Conservation (phyloP, 2,797 vertebrate genomes). For the Apodemus agrarius region DNA sequence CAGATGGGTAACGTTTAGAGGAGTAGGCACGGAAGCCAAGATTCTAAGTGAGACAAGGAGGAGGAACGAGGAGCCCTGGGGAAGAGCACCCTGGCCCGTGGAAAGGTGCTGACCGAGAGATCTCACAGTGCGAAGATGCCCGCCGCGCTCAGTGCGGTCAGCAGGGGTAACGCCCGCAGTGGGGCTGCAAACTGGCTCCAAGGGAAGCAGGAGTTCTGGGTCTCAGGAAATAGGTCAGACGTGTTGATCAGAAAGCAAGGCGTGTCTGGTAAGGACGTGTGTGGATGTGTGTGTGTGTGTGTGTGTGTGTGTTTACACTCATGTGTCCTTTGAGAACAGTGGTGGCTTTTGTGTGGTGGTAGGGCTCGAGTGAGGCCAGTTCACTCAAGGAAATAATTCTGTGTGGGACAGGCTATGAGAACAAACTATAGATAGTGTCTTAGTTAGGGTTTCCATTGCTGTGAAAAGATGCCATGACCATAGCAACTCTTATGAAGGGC, state of each 20-base stretch:
- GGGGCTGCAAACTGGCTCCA: not conserved
- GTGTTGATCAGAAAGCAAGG: not conserved
- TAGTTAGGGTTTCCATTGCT: not conserved
- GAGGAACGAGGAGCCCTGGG: not conserved
- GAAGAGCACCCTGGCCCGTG: not conserved
- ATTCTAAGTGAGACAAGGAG: not conserved
- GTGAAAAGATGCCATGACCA: not conserved
- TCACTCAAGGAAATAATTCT: no score
- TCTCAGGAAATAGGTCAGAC: not conserved
- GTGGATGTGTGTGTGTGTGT: no score
- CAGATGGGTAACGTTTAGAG: not conserved
- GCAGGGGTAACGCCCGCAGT: fast-evolving
- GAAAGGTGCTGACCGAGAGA: not conserved
- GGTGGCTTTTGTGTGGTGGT: not conserved
- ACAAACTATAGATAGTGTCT: not conserved
- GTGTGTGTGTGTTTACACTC: not conserved
- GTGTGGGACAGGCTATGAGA: not conserved
- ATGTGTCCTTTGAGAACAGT: not conserved
- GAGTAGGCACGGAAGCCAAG: not conserved
- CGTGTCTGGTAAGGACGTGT: no score
- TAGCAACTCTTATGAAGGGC: not conserved
- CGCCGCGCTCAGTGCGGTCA: not conserved
- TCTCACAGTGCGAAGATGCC: not conserved
- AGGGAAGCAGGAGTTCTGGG: no score
- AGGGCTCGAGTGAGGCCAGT: not conserved